Conservation (phyloP, 2,113 vertebrate genomes). For the Rhinoderma darwinii region DNA sequence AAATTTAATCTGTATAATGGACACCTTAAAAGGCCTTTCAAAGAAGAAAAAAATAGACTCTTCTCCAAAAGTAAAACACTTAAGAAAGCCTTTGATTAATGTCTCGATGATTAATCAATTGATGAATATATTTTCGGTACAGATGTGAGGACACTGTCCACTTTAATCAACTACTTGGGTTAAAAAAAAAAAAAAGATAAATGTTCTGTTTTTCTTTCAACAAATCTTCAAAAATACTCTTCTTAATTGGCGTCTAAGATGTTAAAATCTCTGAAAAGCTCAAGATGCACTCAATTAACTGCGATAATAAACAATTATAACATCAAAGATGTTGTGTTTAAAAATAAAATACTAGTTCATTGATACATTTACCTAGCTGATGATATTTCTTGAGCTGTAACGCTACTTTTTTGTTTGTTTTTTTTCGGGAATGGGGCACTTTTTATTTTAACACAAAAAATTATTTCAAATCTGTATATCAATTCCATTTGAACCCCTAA, state of each 20-base stretch:
- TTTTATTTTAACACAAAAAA: too few relatives aligned
- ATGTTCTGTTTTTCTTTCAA: constrained; percentile 70
- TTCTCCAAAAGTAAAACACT: constrained; percentile 83
- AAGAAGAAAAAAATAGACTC: constrained; percentile 83
- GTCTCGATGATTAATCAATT: constrained; percentile 94
- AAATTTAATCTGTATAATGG: constrained; percentile 88
- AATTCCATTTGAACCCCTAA: neutral
- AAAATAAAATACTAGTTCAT: neutral
- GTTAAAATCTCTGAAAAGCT: constrained; percentile 68
- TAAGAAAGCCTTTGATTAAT: constrained; percentile 89
- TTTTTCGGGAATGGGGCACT: too few relatives aligned
- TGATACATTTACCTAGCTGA: neutral
- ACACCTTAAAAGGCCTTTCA: constrained; percentile 87
- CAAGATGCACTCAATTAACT: constrained; percentile 70
- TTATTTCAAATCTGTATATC: too few relatives aligned
- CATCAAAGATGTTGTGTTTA: constrained; percentile 62
- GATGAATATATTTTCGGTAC: constrained; percentile 98
- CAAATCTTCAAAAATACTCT: constrained; percentile 66
- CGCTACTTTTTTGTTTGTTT: too few relatives aligned
- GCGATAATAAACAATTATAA: constrained; percentile 71
- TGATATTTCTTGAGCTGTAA: neutral
- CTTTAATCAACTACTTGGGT: constrained; percentile 91
- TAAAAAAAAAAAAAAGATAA: constrained; percentile 86
- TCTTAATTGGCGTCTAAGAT: constrained; percentile 73
- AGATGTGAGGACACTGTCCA: constrained; percentile 95